phyloP scores from a whole-genome alignment of 2,113 vertebrate species.

The Sinosuthora webbiana region DNA sequence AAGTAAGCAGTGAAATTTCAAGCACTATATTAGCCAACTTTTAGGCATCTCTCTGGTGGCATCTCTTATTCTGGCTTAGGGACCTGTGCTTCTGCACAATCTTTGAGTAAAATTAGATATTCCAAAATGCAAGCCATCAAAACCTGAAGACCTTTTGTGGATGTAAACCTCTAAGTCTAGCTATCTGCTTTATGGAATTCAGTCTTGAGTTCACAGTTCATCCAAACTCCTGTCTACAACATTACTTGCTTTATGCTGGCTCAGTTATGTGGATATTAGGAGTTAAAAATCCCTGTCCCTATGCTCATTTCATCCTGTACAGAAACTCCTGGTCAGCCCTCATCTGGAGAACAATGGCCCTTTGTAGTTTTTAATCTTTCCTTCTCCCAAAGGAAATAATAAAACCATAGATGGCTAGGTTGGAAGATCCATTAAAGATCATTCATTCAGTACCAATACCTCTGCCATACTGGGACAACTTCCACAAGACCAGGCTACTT shows the following conservation, averaged over 20 bases:
- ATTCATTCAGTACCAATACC: background rate
- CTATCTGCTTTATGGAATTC: background rate
- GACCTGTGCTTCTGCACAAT: background rate
- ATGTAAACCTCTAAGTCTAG: background rate
- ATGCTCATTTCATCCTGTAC: background rate
- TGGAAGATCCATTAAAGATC: background rate
- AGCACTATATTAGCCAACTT: background rate
- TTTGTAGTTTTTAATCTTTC: background rate
- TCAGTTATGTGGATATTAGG: fast-evolving
- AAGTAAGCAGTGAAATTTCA: background rate
- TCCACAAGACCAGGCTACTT: background rate
- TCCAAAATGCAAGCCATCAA: background rate
- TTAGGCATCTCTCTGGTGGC: background rate
- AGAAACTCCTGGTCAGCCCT: background rate
- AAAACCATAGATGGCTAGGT: background rate
- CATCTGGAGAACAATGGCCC: background rate
- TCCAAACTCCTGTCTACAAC: background rate
- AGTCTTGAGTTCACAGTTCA: background rate
- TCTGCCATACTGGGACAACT: background rate
- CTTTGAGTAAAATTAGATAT: background rate
- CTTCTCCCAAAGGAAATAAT: background rate
- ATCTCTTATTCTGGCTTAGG: background rate
- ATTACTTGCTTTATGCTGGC: background rate
- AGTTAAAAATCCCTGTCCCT: background rate
- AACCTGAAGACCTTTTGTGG: background rate